Evolutionary conservation across 2,113 vertebrate genomes (phyloP), one percentile per base, ranked within the genome.

Genomic region (Cebidichthys violaceus): DNA sequence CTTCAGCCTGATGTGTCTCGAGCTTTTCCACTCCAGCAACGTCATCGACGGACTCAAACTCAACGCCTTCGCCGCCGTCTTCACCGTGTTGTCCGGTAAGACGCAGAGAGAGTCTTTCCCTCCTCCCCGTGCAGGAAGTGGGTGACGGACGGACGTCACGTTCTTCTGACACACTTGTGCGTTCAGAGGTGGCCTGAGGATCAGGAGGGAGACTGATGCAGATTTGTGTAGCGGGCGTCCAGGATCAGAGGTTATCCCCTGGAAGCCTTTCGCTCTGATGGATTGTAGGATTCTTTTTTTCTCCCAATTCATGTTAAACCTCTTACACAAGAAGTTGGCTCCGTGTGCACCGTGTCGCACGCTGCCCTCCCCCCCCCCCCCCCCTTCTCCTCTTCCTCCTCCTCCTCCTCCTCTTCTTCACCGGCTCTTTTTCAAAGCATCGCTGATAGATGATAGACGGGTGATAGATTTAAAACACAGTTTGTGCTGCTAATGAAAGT

Each of bases 1-100:
- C 83, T 99, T 99, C 96, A 98, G 96, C 89, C 96, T 99, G 82
- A 99, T 99, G 98, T 99, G 98, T 94, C 93, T 99, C 13, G 98
- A 99, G 90, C 97, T 99, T 73, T 96, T 98, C 86, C 97, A 98
- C 94, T 99, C 98, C 90, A 98, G 96, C 94, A 99, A 96, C 66
- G 96, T 99, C 92, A 99, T 99, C 77, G 97, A 99, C 73, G 98
- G 97, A 77, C 97, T 99, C 92, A 99, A 99, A 91, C 95, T 99
- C 88, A 99, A 99, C 61, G 98, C 98, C 92, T 99, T 99, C 33
- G 98, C 98, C 0, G 98, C 98, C 6, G 97, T 99, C 92, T 99
- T 99, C 96, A 99, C 98, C 70, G 98, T 99, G 77, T 95, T 99
- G 47, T 99, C 98, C 88, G 98, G 98, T 99, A 68, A 80, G 67